These are phyloP conservation scores for Gnathonemus longibarbis DNA, from an alignment of 2,113 vertebrate species.

Conservation along the genomic window DNA sequence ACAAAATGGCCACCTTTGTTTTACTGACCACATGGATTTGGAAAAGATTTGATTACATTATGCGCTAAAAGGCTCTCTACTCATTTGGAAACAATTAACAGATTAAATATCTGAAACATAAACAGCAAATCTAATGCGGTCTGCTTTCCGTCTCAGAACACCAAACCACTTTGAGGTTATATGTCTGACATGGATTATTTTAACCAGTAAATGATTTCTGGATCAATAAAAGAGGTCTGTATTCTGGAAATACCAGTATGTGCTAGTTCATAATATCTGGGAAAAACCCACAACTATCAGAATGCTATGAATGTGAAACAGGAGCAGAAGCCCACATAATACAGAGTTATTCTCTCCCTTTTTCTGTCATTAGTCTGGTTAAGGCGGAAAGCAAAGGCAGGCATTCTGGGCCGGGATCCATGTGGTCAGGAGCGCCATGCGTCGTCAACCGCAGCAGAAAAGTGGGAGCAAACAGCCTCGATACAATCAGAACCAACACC, in stretches of 20 bases:
- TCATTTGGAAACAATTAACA: neutral
- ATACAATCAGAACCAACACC: constrained; percentile 82
- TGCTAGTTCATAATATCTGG: neutral
- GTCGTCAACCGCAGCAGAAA: constrained; percentile 99
- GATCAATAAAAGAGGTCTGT: neutral
- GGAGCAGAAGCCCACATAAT: neutral
- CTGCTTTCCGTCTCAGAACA: neutral
- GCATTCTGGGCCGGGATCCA: constrained; percentile 78
- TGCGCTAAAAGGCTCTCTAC: neutral
- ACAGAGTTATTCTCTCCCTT: neutral
- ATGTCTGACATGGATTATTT: neutral
- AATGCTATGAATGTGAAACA: neutral
- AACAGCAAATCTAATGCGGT: neutral
- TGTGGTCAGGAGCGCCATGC: constrained; percentile 89
- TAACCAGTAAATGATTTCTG: neutral
- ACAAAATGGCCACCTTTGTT: constrained; percentile 85
- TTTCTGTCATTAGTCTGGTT: neutral
- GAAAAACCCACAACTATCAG: neutral
- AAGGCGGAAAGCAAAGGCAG: neutral
- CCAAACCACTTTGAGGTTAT: neutral
- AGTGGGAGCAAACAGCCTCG: constrained; percentile 98
- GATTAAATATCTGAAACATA: neutral
- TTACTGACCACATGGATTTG: constrained; percentile 83
- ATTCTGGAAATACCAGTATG: neutral
- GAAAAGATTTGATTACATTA: constrained; percentile 56